Percentiles rank a stretch among this genome's conserved stretches.
Evolutionary conservation across 2,113 vertebrate genomes (phyloP).

Genomic region (Artemisiospiza belli): DNA sequence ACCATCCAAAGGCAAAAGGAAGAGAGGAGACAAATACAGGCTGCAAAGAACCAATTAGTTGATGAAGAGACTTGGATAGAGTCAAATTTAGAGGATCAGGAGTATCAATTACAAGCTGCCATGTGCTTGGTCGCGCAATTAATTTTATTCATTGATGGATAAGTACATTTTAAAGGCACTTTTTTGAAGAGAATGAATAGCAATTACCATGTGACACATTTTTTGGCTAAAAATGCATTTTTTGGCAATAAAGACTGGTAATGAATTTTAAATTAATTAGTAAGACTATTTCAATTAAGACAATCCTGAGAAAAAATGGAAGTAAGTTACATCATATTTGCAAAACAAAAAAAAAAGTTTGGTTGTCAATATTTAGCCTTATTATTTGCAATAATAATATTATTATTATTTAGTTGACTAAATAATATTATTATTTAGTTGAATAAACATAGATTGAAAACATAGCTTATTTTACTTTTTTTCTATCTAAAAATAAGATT

Average conservation of each 20-base stretch:
- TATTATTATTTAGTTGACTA: background rate
- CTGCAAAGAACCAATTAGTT: background rate
- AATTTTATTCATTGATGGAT: background rate
- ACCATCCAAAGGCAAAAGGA: background rate
- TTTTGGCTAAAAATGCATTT: background rate
- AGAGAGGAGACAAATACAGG: background rate
- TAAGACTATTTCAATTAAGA: background rate
- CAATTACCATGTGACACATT: background rate
- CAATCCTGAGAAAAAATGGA: background rate
- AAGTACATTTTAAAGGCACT: background rate
- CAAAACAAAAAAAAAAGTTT: background rate
- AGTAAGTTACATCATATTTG: background rate
- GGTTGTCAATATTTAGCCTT: background rate
- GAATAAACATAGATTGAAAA: background rate
- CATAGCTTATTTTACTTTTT: background rate
- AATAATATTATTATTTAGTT: background rate
- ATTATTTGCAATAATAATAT: background rate
- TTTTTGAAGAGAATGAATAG: background rate
- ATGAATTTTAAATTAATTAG: background rate
- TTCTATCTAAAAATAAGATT: background rate
- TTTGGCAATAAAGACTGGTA: background rate
- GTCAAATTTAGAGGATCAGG: background rate
- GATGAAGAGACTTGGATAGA: background rate
- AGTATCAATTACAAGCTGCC: background rate
- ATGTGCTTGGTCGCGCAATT: background rate